Evolutionary conservation across 2,888 invertebrate species (phyloP).

Genomic region (Metopia argyrocephala): DNA sequence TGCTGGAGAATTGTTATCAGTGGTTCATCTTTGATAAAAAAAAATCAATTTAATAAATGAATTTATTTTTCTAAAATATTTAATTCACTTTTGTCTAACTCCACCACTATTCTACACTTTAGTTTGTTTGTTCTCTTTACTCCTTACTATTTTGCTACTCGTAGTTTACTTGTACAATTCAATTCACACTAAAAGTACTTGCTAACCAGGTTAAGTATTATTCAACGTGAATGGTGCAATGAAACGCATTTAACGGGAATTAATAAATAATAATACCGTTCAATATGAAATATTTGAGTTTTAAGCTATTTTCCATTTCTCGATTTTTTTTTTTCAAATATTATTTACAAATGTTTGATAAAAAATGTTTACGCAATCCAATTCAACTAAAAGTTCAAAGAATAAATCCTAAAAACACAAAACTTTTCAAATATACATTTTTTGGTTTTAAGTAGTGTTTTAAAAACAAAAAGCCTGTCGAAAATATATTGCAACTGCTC

Average conservation of each 20-base stretch:
- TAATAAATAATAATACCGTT: not conserved
- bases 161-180: too few relatives aligned
- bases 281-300: not conserved
- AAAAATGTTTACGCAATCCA: not conserved
- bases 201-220: not conserved
- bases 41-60: too few relatives aligned
- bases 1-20: too few relatives aligned
- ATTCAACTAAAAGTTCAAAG: not conserved
- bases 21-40: too few relatives aligned
- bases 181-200: too few relatives aligned
- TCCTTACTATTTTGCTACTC: too few relatives aligned
- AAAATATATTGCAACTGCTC: not conserved
- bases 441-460: not conserved
- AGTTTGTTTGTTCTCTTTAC: too few relatives aligned
- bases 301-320: not conserved
- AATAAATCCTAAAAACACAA: too few relatives aligned
- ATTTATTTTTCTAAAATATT: too few relatives aligned
- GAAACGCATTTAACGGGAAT: not conserved
- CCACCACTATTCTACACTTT: too few relatives aligned
- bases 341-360: not conserved
- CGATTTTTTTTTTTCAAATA: not conserved
- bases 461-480: not conserved
- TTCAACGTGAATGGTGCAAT: not conserved
- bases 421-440: not conserved
- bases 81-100: too few relatives aligned